Percentiles rank a stretch among this genome's conserved stretches.
These are phyloP conservation scores for Heliconius hortense DNA, from an alignment of 2,888 invertebrate species.

Conservation along the genomic window DNA sequence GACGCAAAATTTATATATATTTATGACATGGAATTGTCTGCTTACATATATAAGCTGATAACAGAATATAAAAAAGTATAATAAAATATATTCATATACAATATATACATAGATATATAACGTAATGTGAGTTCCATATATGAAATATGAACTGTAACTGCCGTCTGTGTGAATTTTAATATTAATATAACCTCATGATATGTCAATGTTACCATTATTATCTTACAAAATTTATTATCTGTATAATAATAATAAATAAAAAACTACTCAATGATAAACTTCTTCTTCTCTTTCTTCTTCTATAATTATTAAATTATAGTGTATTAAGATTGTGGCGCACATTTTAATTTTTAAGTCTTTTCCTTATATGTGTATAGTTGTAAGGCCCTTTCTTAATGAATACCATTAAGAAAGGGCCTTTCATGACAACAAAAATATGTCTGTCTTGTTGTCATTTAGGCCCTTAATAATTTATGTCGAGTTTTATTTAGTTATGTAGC, in stretches of 20 bases:
- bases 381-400: too few relatives aligned
- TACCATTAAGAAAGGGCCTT: too few relatives aligned
- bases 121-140: slow-evolving; percentile 15
- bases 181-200: slow-evolving; percentile 13
- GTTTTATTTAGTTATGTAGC: not conserved
- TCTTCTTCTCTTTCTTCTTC: not conserved
- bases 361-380: not conserved
- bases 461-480: not conserved
- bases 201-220: slow-evolving; percentile 22
- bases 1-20: not conserved
- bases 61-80: not conserved
- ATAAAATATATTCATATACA: slow-evolving; percentile 10
- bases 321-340: slow-evolving; percentile 18
- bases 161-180: slow-evolving; percentile 22
- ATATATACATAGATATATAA: slow-evolving; percentile 3
- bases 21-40: not conserved
- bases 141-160: slow-evolving; percentile 20
- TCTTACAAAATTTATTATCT: slow-evolving; percentile 13
- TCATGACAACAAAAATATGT: not conserved
- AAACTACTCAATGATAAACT: not conserved
- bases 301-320: not conserved
- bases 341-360: slow-evolving; percentile 13
- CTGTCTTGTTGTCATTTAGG: not conserved
- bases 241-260: not conserved
- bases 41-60: slow-evolving; percentile 2